phyloP scores from a whole-genome alignment of 2,113 vertebrate genomes.

The Rhinichthys klamathensis region DNA sequence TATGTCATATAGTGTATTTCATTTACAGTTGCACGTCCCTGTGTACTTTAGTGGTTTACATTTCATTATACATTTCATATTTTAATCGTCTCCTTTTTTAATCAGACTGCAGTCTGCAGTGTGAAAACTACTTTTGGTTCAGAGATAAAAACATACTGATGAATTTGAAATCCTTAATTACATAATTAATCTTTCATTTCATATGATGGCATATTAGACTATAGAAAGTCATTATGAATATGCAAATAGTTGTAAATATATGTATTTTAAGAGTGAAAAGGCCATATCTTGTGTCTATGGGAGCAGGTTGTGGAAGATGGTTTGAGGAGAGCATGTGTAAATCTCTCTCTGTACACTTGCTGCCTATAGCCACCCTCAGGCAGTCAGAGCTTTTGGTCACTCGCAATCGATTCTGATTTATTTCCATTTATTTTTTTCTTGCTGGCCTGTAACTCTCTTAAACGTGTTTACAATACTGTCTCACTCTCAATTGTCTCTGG shows the following conservation, averaged over 20 bases:
- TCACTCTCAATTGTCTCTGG: background rate
- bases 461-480: background rate
- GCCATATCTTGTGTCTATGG: background rate
- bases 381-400: background rate
- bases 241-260: background rate
- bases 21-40: background rate
- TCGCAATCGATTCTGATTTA: background rate
- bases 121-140: background rate
- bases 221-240: background rate
- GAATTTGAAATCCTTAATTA: background rate
- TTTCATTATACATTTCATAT: background rate
- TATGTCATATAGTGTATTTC: background rate
- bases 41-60: background rate
- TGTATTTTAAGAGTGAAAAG: background rate
- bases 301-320: background rate
- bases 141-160: background rate
- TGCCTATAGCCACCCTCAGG: conserved; percentile 14
- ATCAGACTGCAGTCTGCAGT: background rate
- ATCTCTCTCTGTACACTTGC: background rate
- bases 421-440: background rate
- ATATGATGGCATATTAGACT: background rate
- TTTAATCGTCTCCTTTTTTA: too few species aligned
- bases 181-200: background rate
- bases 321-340: background rate
- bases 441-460: background rate